Evolutionary conservation across 2,888 invertebrate species (phyloP).

Genomic region (Drosophila vallismaia): DNA sequence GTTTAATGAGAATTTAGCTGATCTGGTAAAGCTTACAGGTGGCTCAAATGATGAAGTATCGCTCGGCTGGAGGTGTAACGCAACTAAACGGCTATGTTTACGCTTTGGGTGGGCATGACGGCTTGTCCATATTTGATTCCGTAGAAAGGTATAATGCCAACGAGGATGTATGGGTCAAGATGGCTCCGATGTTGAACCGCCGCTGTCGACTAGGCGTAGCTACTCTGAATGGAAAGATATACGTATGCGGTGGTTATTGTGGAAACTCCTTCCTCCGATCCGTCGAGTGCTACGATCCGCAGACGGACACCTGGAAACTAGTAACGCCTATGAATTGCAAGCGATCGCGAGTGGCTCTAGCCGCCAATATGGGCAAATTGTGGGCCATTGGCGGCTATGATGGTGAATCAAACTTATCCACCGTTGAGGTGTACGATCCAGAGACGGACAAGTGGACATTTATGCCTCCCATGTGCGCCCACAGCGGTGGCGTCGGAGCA

Average conservation of each 20-base stretch:
- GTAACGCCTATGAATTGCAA: slow-evolving; percentile 93
- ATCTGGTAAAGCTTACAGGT: slow-evolving; percentile 63
- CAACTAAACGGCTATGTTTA: slow-evolving; percentile 89
- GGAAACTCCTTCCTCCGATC: slow-evolving; percentile 92
- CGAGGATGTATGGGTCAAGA: slow-evolving; percentile 89
- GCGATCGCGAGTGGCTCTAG: slow-evolving; percentile 91
- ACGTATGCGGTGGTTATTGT: slow-evolving; percentile 94
- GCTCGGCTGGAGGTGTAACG: slow-evolving; percentile 89
- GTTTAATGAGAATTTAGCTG: neutral
- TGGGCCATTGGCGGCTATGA: slow-evolving; percentile 92
- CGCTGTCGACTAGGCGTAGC: slow-evolving; percentile 93
- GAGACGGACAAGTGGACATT: slow-evolving; percentile 89
- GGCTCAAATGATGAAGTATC: slow-evolving; percentile 84
- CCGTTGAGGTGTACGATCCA: slow-evolving; percentile 94
- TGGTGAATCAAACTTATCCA: slow-evolving; percentile 91
- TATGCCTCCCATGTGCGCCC: slow-evolving; percentile 91
- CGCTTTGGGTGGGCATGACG: slow-evolving; percentile 94
- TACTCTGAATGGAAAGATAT: slow-evolving; percentile 91
- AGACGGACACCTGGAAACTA: slow-evolving; percentile 90
- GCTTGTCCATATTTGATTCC: slow-evolving; percentile 93
- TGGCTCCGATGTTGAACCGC: slow-evolving; percentile 91
- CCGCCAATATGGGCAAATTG: slow-evolving; percentile 92
- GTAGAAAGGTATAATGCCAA: slow-evolving; percentile 92
- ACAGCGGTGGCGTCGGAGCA: slow-evolving; percentile 95
- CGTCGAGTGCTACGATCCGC: slow-evolving; percentile 92